Conservation (phyloP, 2,113 vertebrate genomes). For the Syrmaticus mikado region DNA sequence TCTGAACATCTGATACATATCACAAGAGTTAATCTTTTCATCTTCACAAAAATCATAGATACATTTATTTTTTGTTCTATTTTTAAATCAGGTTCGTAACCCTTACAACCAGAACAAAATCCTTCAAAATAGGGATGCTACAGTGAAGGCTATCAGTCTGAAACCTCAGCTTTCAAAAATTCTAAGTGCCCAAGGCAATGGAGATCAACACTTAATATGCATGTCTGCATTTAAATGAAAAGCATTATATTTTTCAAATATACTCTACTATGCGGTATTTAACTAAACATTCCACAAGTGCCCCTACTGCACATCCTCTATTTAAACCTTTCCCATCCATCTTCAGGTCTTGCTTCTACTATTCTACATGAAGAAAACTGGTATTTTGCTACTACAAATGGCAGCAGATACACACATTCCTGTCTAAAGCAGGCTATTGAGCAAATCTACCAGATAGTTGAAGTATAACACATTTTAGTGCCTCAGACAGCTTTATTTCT, state of each 20-base stretch:
- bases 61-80: neutral
- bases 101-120: neutral
- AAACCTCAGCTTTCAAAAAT: neutral
- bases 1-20: neutral
- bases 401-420: neutral
- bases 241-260: neutral
- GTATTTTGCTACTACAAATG: neutral
- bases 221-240: neutral
- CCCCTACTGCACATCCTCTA: neutral
- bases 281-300: fast-evolving
- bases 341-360: neutral
- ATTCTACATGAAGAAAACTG: neutral
- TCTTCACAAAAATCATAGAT: neutral
- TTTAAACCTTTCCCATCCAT: neutral
- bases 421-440: neutral
- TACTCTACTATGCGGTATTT: neutral
- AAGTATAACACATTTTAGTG: neutral
- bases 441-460: neutral
- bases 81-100: neutral
- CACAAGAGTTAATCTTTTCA: neutral
- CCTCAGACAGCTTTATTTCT: neutral
- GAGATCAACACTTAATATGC: neutral
- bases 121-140: neutral
- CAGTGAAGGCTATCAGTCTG: neutral
- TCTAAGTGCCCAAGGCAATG: neutral